Percentiles rank a stretch among this genome's conserved stretches.
These are phyloP conservation scores for Platichthys flesus DNA, from an alignment of 2,113 vertebrate genomes.

Conservation along the genomic window DNA sequence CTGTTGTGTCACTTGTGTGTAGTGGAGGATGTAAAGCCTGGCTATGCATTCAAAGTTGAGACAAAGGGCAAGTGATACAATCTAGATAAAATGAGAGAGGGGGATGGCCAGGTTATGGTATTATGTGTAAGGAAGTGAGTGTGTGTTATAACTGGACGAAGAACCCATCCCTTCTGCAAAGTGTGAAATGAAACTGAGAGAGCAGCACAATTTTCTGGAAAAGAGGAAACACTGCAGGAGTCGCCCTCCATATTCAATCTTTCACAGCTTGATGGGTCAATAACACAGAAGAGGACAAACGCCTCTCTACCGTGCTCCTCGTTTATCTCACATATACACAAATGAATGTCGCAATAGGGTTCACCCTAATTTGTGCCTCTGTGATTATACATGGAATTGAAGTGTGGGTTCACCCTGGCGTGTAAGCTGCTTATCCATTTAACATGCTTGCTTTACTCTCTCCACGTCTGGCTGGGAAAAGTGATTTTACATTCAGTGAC, in stretches of 20 bases:
- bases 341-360: constrained; percentile 36
- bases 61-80: background rate
- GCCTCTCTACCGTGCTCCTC: constrained; percentile 25
- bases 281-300: constrained; percentile 50
- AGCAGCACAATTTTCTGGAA: constrained; percentile 11
- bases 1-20: background rate
- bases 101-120: background rate
- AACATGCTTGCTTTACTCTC: constrained; percentile 59
- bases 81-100: background rate
- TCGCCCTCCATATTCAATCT: constrained; percentile 47
- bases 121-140: background rate
- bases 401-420: constrained; percentile 52
- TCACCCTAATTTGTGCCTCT: constrained; percentile 54
- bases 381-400: constrained; percentile 35
- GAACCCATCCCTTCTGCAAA: constrained; percentile 15
- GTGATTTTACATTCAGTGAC: constrained; percentile 63
- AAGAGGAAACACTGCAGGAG: constrained; percentile 45
- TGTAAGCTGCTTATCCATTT: constrained; percentile 77
- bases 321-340: constrained; percentile 18
- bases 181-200: constrained; percentile 22
- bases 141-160: constrained; percentile 4
- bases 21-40: background rate
- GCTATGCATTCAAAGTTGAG: too few species aligned
- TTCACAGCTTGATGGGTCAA: constrained; percentile 46
- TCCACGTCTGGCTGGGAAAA: constrained; percentile 48